Base-by-base conservation (phyloP, 2,113 vertebrate species). In the Gobius niger region DNA sequence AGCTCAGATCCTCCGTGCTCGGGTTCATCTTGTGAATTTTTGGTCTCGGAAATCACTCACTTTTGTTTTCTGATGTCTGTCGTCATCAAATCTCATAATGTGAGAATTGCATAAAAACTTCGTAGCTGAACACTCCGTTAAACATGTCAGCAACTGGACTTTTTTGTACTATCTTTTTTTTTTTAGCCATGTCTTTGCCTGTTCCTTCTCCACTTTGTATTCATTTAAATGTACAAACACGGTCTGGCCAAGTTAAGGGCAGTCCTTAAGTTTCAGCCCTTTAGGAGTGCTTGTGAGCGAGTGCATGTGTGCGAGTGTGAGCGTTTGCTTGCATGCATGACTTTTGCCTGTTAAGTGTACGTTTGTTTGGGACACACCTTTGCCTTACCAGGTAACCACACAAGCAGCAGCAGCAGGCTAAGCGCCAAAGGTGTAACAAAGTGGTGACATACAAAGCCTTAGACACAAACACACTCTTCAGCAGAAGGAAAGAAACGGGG, bases 301-400 rank as follows among this genome's bases (percentile, higher is more conserved):
- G 69, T 63, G 40, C 14, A 53, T 75, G 73, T 49, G 42, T 63
- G 61, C n/a, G 42, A 18, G 61, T 19, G 61, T 63, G 61, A 8
- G 44, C 53, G 49, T 15, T 40, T 54, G 69, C 64, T 40, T 70
- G 67, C 54, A 74, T 72, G 80, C 79, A 84, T 88, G 87, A 77
- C 71, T 82, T 54, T 54, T 83, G 76, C 81, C 81, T 78, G 78
- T 84, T 81, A 19, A 70, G 57, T 78, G 80, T 87, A 79, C 64
- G 83, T 88, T 77, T 86, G 72, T 86, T 82, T 61, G 68, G 77
- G 84, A 86, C 77, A 90, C 87, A 91, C 86, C 78, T 86, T 83
- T 90, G 89, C 90, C 90, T 91, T 91, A 91, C 83, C 24, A 83
- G 87, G 82, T 85, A 85, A 85, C 65, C 82, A 85, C 82, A 78